A percentile compares a stretch with the other conserved stretches of the same genome.
phyloP scores from a whole-genome alignment of 30 jellyfish, hydroid and myxozoan species.

The Turritopsis dohrnii region DNA sequence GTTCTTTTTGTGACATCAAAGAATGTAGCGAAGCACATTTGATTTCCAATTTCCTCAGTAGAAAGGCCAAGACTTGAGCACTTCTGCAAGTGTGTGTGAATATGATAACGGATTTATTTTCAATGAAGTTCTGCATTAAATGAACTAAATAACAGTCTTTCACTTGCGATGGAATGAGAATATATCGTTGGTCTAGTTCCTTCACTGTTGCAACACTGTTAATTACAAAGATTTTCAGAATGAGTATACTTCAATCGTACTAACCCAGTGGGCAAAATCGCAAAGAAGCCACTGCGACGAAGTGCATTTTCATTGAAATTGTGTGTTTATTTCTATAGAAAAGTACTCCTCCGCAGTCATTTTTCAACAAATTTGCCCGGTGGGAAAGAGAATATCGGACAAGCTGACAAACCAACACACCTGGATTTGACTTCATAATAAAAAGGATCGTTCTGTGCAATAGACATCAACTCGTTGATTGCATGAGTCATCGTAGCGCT shows the following conservation, averaged over 20 bases:
- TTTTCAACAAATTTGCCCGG: too few species aligned
- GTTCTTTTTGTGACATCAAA: constrained; percentile 65
- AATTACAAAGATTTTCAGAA: background rate
- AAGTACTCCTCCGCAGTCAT: too few species aligned
- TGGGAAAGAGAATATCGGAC: background rate
- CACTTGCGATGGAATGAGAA: constrained; percentile 64
- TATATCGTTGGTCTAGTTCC: constrained; percentile 67
- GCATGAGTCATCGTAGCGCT: constrained; percentile 87
- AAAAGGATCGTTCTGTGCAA: constrained; percentile 41
- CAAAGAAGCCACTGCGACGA: too few species aligned
- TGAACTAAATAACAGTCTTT: constrained; percentile 83
- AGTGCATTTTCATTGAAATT: too few species aligned
- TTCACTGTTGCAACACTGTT: constrained; percentile 72
- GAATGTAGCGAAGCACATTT: constrained; percentile 82
- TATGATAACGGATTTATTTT: constrained; percentile 64
- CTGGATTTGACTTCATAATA: constrained; percentile 67
- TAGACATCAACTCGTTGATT: constrained; percentile 35
- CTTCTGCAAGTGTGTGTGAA: constrained; percentile 88
- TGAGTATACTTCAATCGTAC: too few species aligned
- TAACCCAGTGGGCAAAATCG: too few species aligned
- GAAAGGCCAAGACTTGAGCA: constrained; percentile 66
- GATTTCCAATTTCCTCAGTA: constrained; percentile 57
- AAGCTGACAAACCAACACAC: constrained; percentile 32
- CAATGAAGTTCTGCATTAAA: constrained; percentile 55
- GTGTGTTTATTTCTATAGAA: too few species aligned